Evolutionary conservation across 2,888 invertebrate genomes (phyloP).

Genomic region (Cryptocheilus praepositus): DNA sequence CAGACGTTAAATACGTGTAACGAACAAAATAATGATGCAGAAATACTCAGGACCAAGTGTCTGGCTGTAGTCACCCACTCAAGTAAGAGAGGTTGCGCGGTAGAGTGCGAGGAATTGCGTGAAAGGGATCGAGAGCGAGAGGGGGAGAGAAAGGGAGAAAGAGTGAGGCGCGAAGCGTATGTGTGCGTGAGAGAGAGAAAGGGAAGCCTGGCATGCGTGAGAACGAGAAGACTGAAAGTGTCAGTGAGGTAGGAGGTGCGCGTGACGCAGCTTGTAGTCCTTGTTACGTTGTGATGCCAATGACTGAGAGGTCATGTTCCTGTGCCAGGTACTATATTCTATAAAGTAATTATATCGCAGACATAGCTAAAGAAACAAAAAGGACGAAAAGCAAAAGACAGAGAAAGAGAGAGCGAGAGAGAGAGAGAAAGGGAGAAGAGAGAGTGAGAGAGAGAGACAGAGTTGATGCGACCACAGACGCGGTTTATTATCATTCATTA

Average conservation of each 20-base stretch:
- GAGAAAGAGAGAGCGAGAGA: slow-evolving; percentile 23
- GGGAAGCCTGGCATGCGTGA: slow-evolving; percentile 4
- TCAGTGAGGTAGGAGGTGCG: slow-evolving; percentile 41
- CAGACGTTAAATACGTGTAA: slow-evolving; percentile 32
- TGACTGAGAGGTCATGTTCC: slow-evolving; percentile 75
- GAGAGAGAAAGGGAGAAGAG: slow-evolving; percentile 19
- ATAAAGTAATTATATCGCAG: slow-evolving; percentile 66
- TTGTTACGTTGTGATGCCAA: slow-evolving; percentile 75
- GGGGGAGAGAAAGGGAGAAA: slow-evolving; percentile 33
- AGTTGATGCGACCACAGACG: slow-evolving; percentile 27
- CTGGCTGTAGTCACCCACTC: slow-evolving; percentile 71
- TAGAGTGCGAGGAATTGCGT: slow-evolving; percentile 12
- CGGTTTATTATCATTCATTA: slow-evolving; percentile 58
- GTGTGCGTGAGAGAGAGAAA: slow-evolving; percentile 4
- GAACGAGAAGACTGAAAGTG: slow-evolving; percentile 18
- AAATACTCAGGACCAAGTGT: slow-evolving; percentile 76
- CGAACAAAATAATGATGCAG: slow-evolving; percentile 57
- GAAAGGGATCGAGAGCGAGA: slow-evolving; percentile 37
- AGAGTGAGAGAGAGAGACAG: slow-evolving; percentile 20
- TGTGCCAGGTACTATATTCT: slow-evolving; percentile 74
- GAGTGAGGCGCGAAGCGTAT: slow-evolving; percentile 1
- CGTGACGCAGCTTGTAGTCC: slow-evolving; percentile 72
- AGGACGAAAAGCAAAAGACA: not conserved
- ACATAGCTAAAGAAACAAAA: slow-evolving; percentile 56
- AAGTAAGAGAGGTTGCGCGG: slow-evolving; percentile 45